Base-by-base conservation (phyloP, 2,888 invertebrate genomes). In the Athalia rosae region DNA sequence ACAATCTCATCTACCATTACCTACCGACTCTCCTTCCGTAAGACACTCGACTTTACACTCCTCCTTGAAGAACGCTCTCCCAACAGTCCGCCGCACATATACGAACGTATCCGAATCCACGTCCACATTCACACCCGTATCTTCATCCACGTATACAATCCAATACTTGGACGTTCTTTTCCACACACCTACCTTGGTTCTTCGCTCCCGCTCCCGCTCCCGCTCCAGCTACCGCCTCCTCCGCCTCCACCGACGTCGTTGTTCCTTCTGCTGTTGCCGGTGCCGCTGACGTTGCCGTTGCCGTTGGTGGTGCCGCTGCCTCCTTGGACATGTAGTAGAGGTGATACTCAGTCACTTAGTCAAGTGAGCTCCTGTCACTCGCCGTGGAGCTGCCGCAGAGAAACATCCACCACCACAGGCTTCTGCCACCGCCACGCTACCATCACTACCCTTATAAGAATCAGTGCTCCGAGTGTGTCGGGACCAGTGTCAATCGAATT, bases 361-460 rank as follows among this genome's bases (percentile, higher is more conserved):
- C 79, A 78, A 88, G 88, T 88, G 85, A 88, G 84, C 86, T 87
- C 83, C 86, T 87, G 87, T 87, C 87, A 88, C 85, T 87, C 87
- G 86, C 71, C 50, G 71, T 58, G 50, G 58, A 71, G 71, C 71
- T 58, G 71, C 58, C 71, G 71, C 58, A 43, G 71, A 45, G 58
- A 58, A 71, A 71, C 67, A 48, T 67, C 71, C 56, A 71, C 71
- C 58, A 71, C 71, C 43, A 45, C 58, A 41, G 58, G 43, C 58
- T 8, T 45, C 43, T 48, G 11, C 66, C 47, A 66, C 47, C 64
- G 47, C 64, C 61, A 79, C 79, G 77, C 81, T 79, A 78, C 71
- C 66, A 67, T 48, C 79, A 81, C 84, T 84, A 83, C 83, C 84
- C 82, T 82, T 87, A 88, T 88, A 88, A 88, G 86, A 88, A 89